Evolutionary conservation across 2,113 vertebrate species (phyloP), one percentile per base, ranked within the genome.

Genomic region (Brachyistius frenatus): DNA sequence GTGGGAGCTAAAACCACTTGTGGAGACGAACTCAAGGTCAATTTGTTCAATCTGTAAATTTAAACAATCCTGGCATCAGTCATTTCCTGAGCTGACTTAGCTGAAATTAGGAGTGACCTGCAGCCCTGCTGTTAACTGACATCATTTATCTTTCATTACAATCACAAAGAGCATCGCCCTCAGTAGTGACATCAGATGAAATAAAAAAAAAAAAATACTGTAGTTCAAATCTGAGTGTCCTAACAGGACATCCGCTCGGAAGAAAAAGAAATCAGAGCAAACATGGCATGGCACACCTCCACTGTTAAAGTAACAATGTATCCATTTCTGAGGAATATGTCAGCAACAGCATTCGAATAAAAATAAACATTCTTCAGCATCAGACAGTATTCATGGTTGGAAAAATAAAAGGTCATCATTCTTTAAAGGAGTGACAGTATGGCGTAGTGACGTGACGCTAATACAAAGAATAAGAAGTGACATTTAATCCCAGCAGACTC

Each of bases 131-230:
- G 68, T 73, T 58, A 58, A 78, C 44, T n/a, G 78, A 88, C 83
- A 88, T 87, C 58, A 86, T 86, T 74, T 33, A 86, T 87, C 67
- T 92, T 88, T 83, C 56, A 80, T 72, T 86, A 87, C 81, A 90
- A 80, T 90, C 89, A 71, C 23, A 71, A 67, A 79, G 82, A 76
- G 57, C 63, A 36, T 14, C 49, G 23, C 55, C 83, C 80, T 87
- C 73, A 58, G 63, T 14, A 68, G 47, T 80, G 66, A 76, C 72
- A 71, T 57, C 31, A 54, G 80, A 32, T 67, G 14, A 65, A 69
- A 72, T 73, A 1, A 53, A 54, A 57, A 72, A 50, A 39, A 36
- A 46, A 37, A 65, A 37, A 36, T n/a, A 64, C 65, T 31, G 7
- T 62, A 65, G 53, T 78, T 85, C 75, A 86, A 87, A 73, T 83